Evolutionary conservation across 2,888 invertebrate species (phyloP).

Genomic region (Pandemis cinnamomeana): DNA sequence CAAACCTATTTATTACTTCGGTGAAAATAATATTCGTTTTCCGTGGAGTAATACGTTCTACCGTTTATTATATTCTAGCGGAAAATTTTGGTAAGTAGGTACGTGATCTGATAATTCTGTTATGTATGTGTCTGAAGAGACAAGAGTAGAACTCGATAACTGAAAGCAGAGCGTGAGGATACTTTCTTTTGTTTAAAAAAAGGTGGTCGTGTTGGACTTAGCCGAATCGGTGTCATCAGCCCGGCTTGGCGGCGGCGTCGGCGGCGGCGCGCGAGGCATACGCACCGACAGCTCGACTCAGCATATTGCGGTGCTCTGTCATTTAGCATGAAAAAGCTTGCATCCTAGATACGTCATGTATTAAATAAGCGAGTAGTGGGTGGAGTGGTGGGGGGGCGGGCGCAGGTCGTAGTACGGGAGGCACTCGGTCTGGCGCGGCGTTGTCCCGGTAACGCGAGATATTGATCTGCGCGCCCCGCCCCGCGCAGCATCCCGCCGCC

Average conservation of each 20-base stretch:
- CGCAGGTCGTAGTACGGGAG: conserved; percentile 82
- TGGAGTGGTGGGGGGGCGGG: conserved; percentile 55
- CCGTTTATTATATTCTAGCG: background rate
- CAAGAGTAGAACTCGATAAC: background rate
- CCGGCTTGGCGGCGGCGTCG: conserved; percentile 43
- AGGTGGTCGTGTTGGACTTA: conserved; percentile 42
- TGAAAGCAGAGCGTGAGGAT: background rate
- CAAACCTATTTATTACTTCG: conserved; percentile 31
- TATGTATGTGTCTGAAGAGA: background rate
- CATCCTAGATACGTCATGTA: conserved; percentile 79
- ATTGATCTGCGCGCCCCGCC: conserved; percentile 76
- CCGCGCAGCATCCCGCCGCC: conserved; percentile 77
- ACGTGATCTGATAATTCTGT: background rate
- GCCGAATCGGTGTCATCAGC: conserved; percentile 69
- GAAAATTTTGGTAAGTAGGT: background rate
- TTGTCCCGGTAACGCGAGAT: conserved; percentile 85
- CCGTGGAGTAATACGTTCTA: background rate
- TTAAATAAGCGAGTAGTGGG: conserved; percentile 82
- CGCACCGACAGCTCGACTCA: conserved; percentile 61
- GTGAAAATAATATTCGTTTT: conserved; percentile 24
- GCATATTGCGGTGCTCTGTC: conserved; percentile 71
- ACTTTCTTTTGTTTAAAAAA: background rate
- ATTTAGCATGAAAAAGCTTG: conserved; percentile 80
- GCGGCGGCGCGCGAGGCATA: conserved; percentile 51
- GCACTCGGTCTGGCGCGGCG: conserved; percentile 87